Conservation (phyloP, 2,888 invertebrate species). For the Drosophila neonasuta region DNA sequence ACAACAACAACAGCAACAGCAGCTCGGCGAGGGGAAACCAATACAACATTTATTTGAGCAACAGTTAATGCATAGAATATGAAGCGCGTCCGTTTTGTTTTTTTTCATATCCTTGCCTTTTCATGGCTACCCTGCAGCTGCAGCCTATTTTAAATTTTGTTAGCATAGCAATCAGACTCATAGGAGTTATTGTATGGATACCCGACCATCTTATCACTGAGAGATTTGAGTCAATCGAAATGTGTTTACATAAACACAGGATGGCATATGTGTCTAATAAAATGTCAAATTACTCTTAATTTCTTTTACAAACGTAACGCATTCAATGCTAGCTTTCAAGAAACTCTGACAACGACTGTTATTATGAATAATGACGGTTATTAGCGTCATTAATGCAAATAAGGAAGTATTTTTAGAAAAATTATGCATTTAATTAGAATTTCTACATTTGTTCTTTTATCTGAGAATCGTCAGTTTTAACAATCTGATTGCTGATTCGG, state of each 20-base stretch:
- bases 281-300: no score
- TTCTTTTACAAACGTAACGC: background rate
- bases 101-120: conserved; percentile 5
- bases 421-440: no score
- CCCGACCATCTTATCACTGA: background rate
- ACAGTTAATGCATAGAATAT: conserved; percentile 72
- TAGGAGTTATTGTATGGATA: conserved; percentile 18
- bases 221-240: background rate
- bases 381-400: background rate
- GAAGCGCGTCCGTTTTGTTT: conserved; percentile 38
- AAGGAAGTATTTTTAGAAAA: background rate
- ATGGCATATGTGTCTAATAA: background rate
- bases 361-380: background rate
- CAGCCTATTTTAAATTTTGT: conserved; percentile 36
- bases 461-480: no score
- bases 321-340: background rate
- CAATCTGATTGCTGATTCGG: no score
- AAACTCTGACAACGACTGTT: background rate
- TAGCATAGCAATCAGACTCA: conserved; percentile 34
- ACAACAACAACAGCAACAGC: background rate
- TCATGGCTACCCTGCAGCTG: conserved; percentile 45
- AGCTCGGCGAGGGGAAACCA: conserved; percentile 2
- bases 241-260: conserved; percentile 7
- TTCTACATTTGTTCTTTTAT: no score
- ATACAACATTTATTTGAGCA: conserved; percentile 29